A percentile compares a stretch with the other conserved stretches of the same genome.
phyloP scores from a whole-genome alignment of 2,797 vertebrate genomes.

The Esox masquinongy region DNA sequence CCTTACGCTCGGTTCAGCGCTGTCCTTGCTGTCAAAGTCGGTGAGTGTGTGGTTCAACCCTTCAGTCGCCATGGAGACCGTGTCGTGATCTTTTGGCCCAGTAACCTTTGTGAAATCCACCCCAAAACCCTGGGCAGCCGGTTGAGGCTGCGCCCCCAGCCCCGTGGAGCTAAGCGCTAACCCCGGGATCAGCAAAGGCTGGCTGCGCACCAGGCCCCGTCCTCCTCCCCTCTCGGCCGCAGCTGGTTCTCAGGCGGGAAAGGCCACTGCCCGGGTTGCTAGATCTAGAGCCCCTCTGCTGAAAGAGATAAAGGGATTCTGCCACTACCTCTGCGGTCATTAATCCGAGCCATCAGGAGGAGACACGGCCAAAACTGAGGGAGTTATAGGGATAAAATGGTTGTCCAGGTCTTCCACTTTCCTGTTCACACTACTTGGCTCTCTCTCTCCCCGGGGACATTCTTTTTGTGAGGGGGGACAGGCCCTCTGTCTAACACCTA shows the following conservation, averaged over 20 bases:
- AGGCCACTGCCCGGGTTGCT: slow-evolving; percentile 28
- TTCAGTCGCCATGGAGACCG: slow-evolving; percentile 60
- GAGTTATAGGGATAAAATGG: background rate
- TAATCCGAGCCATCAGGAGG: slow-evolving; percentile 16
- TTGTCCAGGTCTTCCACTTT: background rate
- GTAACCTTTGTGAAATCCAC: slow-evolving; percentile 36
- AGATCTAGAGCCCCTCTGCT: slow-evolving; percentile 26
- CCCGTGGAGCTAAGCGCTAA: slow-evolving; percentile 54
- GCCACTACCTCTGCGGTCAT: slow-evolving; percentile 22
- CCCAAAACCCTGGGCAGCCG: background rate
- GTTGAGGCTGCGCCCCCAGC: slow-evolving; percentile 37
- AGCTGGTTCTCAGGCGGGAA: slow-evolving; percentile 42
- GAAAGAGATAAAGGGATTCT: slow-evolving; percentile 43
- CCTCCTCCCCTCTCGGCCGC: slow-evolving; percentile 31
- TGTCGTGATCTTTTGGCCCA: slow-evolving; percentile 61
- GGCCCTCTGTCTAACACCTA: background rate
- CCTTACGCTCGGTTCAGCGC: slow-evolving; percentile 43
- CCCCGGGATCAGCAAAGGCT: slow-evolving; percentile 61
- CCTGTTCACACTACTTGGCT: background rate
- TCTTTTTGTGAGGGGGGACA: background rate
- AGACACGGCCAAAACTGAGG: background rate
- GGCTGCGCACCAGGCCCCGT: slow-evolving; percentile 51
- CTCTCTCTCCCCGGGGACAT: background rate
- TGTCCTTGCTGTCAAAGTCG: slow-evolving; percentile 65
- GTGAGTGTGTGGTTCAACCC: slow-evolving; percentile 61